Evolutionary conservation across 2,797 vertebrate species (phyloP).

Genomic region (Acanthis flammea): DNA sequence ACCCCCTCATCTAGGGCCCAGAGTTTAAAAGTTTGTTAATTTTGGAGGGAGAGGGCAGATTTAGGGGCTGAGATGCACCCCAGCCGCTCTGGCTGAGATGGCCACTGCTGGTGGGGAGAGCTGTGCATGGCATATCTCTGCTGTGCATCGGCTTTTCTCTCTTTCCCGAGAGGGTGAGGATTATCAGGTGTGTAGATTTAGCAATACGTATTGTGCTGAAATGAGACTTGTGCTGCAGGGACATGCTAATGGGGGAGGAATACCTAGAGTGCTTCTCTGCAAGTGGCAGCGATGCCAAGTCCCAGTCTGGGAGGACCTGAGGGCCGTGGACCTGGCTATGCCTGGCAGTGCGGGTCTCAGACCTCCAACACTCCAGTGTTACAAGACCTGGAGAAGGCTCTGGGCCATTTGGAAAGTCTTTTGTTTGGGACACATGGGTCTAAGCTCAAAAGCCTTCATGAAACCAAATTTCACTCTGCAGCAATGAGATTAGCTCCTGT

Average conservation of each 20-base stretch:
- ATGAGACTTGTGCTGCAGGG: neutral
- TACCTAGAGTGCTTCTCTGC: neutral
- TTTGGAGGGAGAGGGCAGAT: neutral
- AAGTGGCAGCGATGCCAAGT: neutral
- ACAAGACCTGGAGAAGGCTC: neutral
- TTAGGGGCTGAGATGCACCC: neutral
- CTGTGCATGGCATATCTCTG: neutral
- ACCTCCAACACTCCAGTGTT: neutral
- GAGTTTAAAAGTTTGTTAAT: slow-evolving; percentile 61
- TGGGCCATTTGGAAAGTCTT: neutral
- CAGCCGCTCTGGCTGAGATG: fast-evolving
- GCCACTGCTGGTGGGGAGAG: neutral
- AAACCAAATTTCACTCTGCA: neutral
- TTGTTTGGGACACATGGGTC: neutral
- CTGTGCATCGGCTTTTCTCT: neutral
- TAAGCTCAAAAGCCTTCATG: neutral
- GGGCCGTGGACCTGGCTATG: neutral
- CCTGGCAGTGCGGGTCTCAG: neutral
- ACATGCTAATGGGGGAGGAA: slow-evolving; percentile 6
- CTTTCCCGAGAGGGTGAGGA: neutral
- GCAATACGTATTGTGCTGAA: neutral
- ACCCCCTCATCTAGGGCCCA: slow-evolving; percentile 1
- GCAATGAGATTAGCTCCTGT: neutral
- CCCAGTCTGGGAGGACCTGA: neutral
- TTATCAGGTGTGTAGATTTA: slow-evolving; percentile 22